phyloP scores from a whole-genome alignment of 2,797 vertebrate species.

The Brachyalestes nurse region DNA sequence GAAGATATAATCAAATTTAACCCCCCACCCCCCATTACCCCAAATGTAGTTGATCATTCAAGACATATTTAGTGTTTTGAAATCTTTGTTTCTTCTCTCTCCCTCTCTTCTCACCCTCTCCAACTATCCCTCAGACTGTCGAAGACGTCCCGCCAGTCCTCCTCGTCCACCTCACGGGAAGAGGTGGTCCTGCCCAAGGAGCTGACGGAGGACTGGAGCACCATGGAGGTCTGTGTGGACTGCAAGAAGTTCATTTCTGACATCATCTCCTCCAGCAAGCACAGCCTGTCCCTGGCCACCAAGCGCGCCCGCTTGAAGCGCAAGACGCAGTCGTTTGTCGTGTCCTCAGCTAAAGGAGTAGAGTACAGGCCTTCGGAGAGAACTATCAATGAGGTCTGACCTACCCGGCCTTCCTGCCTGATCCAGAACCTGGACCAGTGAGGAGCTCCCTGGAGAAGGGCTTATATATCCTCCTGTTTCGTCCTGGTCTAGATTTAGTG shows the following conservation, averaged over 20 bases:
- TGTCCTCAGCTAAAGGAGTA: slow-evolving; percentile 82
- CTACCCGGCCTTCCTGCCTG: slow-evolving; percentile 62
- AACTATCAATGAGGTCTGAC: slow-evolving; percentile 93
- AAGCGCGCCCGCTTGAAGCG: slow-evolving; percentile 94
- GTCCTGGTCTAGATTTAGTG: slow-evolving; percentile 21
- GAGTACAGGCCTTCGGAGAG: slow-evolving; percentile 93
- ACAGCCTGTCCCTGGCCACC: slow-evolving; percentile 94
- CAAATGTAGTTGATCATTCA: too few relatives aligned
- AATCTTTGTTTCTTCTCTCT: not conserved
- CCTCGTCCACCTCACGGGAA: slow-evolving; percentile 84
- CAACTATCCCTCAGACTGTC: slow-evolving; percentile 77
- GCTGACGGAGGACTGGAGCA: slow-evolving; percentile 96
- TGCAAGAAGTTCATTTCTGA: slow-evolving; percentile 98
- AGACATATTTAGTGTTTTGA: too few relatives aligned
- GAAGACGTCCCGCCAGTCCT: slow-evolving; percentile 74
- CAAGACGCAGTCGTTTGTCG: slow-evolving; percentile 97
- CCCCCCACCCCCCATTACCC: too few relatives aligned
- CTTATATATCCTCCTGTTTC: slow-evolving; percentile 4
- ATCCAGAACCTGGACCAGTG: not conserved
- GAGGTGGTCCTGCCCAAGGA: slow-evolving; percentile 91
- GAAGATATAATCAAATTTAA: too few relatives aligned
- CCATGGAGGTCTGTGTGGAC: slow-evolving; percentile 99
- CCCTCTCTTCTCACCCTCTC: not conserved
- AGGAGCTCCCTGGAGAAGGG: not conserved
- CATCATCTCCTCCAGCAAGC: slow-evolving; percentile 95